Conservation (phyloP, 2,113 vertebrate genomes). For the Ailurus styani region DNA sequence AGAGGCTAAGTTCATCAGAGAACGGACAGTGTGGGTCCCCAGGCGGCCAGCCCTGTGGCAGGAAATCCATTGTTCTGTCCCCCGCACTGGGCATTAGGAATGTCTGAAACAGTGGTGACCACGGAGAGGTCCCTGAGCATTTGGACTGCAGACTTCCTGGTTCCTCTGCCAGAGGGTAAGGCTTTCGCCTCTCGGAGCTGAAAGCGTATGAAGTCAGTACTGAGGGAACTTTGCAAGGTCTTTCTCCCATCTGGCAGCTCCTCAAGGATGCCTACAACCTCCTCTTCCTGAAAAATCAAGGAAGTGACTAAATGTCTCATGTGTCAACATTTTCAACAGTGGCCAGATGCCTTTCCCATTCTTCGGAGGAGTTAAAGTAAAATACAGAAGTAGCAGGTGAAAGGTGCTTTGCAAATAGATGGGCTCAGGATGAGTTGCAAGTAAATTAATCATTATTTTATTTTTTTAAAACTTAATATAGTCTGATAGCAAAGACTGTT, state of each 20-base stretch:
- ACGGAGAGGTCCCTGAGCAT: background rate
- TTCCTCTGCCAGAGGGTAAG: background rate
- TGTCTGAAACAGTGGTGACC: background rate
- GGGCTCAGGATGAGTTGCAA: background rate
- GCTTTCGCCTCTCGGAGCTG: background rate
- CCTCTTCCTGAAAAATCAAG: constrained; percentile 19
- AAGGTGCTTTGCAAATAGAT: background rate
- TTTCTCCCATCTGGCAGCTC: background rate
- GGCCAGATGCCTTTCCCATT: background rate
- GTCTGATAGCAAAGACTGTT: background rate
- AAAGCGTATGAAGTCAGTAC: background rate
- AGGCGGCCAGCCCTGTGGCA: background rate
- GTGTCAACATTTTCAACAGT: background rate
- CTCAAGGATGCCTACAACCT: constrained; percentile 13
- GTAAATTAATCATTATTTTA: background rate
- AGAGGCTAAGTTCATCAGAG: constrained; percentile 8
- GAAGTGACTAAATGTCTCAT: background rate
- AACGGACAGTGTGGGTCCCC: background rate
- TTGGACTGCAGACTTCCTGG: background rate
- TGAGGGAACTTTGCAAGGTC: background rate
- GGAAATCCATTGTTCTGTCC: constrained; percentile 62
- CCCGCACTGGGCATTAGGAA: background rate
- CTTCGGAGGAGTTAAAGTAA: background rate
- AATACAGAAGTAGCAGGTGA: background rate
- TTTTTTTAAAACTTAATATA: background rate